Base-by-base conservation (phyloP, 2,888 invertebrate species). In the Habrosyne pyritoides region DNA sequence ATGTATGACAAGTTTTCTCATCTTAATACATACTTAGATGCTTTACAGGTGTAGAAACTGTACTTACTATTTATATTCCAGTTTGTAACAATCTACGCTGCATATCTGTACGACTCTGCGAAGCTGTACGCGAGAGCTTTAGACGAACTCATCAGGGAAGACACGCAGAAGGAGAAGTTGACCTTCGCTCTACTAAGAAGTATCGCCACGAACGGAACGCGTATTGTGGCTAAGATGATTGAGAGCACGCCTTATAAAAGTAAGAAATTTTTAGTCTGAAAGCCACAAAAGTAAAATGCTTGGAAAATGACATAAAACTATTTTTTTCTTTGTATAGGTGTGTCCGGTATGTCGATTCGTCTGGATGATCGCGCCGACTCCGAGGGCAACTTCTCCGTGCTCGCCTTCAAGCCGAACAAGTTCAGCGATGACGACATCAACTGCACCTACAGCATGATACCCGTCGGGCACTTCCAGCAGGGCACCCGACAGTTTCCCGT, bases 311-410 rank as follows among this genome's bases (percentile, higher is more conserved):
- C 18, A 21, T 18, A 42, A 51, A 54, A 48, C 36, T 60, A 42
- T 46, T 22, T 8, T 10, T 33, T n/a, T 21, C 21, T 30, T 61
- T 66, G 58, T 42, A 0, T 75, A 99, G 99, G 99, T 94, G 96
- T 99, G 74, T 97, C 98, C 54, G 99, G 99, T 18, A 96, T 98
- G 80, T 96, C 96, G 61, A 98, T 99, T 75, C 96, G 97, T 68
- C 94, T 99, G 67, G 98, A 99, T 91, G 94, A 95, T 69, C 95
- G 96, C 71, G 99, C 99, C 2, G 99, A 99, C 86, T 99, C 99
- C 0, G 98, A 99, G 84, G 99, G 99, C 8, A 99, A 99, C 87
- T 99, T 98, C 91, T 98, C 99, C 0, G 96, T 99, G 55, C 91
- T 99, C 60, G 97, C 98, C 0, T 95, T 96, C 76, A 96, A 96